Base-by-base conservation (phyloP, 2,797 vertebrate genomes). In the Agapornis canus region DNA sequence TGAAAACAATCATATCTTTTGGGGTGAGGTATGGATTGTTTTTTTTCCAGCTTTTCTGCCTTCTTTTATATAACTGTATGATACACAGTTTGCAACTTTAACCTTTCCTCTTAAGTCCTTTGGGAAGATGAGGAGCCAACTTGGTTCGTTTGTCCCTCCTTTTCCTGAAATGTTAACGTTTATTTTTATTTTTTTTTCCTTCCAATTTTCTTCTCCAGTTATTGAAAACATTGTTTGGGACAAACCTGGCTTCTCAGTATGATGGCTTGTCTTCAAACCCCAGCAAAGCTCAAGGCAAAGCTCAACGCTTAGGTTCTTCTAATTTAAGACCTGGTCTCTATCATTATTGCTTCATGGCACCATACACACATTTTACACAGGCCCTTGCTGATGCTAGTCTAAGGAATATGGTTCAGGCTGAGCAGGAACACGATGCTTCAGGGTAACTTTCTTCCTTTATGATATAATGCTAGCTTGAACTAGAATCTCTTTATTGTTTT, bases 301-400 rank as follows among this genome's bases (percentile, higher is more conserved):
- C 98, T n/a, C 98, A 99, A 4, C 99, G 99, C 17, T 98, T 99
- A 10, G 99, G 99, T 66, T 99, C 99, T 1, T 99, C 99, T 94
- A 99, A 97, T 65, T 73, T 99, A 88, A 97, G 99, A 23, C 99
- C 99, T 0, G 99, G 99, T 49, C 98, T 99, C 51, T 99, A 99
- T 95, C 99, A 99, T 95, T 99, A 99, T 96, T 99, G 99, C 98
- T 99, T 99, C 98, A 99, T 99, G 99, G 99, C 99, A 3, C 99
- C 99, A 0, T 99, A 99, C 94, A 99, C 99, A 7, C 99, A 99
- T 96, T 99, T 99, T 90, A 99, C 99, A 2, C 99, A 99, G 98
- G 99, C 99, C n/a, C 97, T 99, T 5, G 99, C 99, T 10, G 99
- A 99, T 20, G 99, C 99, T 39, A 99, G 99, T 93, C 98, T 99